Base-by-base conservation (phyloP, 2,113 vertebrate species). In the Tichodroma muraria region DNA sequence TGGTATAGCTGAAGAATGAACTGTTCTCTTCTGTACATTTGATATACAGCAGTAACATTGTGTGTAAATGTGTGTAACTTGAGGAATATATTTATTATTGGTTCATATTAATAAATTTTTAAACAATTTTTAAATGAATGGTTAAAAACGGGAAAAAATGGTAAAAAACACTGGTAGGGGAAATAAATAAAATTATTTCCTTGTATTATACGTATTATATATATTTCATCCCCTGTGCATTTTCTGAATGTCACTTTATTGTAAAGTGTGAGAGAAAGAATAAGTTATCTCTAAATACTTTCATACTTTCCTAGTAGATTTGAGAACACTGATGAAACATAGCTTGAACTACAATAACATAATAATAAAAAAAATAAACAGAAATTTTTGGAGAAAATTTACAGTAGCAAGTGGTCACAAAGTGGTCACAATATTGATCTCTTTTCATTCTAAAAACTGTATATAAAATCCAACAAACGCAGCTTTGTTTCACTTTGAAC, bases 141-240 rank as follows among this genome's bases (percentile, higher is more conserved):
- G n/a, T n/a, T n/a, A n/a, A n/a, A n/a, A n/a, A n/a, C n/a, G n/a
- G n/a, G n/a, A n/a, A n/a, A 65, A 49, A 6, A 63, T 7, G 7
- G 5, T 50, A 38, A 77, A 85, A 85, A 89, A 38, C 8, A 1
- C 6, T 65, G 19, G 8, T 23, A 52, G 24, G 11, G 52, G 5
- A 66, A 50, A 88, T 40, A 89, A 76, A 68, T 56, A 81, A 89
- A 91, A 54, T 66, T 7, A 9, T 31, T 81, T 81, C 52, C 25
- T 75, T 84, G n/a, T n/a, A n/a, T n/a, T n/a, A n/a, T n/a, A n/a
- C n/a, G n/a, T n/a, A n/a, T n/a, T n/a, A n/a, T n/a, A n/a, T n/a
- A n/a, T n/a, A 65, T 65, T 69, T 10, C 22, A 11, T 49, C 23
- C 8, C 19, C 63, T 0, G 0, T 15, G 38, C 3, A 44, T 2